Percentiles rank a stretch among this genome's conserved stretches.
phyloP scores from a whole-genome alignment of 1,140 invertebrate species.

The Orchesella cincta region DNA sequence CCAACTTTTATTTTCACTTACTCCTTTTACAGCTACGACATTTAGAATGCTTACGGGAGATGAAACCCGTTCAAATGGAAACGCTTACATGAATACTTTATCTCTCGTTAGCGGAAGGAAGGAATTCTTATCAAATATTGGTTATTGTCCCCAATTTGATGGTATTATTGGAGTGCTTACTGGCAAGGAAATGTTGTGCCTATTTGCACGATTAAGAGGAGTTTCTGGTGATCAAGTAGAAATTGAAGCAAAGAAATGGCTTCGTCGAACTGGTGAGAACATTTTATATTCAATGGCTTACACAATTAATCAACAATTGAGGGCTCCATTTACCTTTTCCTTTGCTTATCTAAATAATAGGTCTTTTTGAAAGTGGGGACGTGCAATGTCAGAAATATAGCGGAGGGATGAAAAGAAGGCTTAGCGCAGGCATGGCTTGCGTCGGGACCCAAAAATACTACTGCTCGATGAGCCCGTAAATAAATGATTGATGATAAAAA shows the following conservation, averaged over 20 bases:
- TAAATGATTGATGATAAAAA: too few relatives aligned
- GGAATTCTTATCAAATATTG: slow-evolving; percentile 54
- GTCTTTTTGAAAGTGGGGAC: slow-evolving; percentile 36
- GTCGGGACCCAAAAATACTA: slow-evolving; percentile 66
- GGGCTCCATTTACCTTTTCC: background rate
- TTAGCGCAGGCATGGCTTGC: slow-evolving; percentile 65
- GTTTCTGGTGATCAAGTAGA: slow-evolving; percentile 54
- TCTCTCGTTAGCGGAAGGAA: slow-evolving; percentile 56
- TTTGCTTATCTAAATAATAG: background rate
- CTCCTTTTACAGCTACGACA: slow-evolving; percentile 64
- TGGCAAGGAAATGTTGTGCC: slow-evolving; percentile 62
- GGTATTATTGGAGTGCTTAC: slow-evolving; percentile 64
- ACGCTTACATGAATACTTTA: slow-evolving; percentile 59
- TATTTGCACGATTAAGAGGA: slow-evolving; percentile 62
- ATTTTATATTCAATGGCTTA: too few relatives aligned
- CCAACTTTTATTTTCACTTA: too few relatives aligned
- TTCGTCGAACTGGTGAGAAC: slow-evolving; percentile 36
- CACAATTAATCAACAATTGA: too few relatives aligned
- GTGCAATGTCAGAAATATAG: slow-evolving; percentile 42
- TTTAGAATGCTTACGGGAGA: slow-evolving; percentile 68
- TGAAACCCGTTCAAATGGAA: slow-evolving; percentile 58
- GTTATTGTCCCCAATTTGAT: slow-evolving; percentile 64
- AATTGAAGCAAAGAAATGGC: slow-evolving; percentile 54
- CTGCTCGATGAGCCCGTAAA: slow-evolving; percentile 60
- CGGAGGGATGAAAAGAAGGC: slow-evolving; percentile 57